A percentile compares a stretch with the other conserved stretches of the same genome.
Evolutionary conservation across 2,888 invertebrate genomes (phyloP).

Genomic region (Leistus spinibarbis): DNA sequence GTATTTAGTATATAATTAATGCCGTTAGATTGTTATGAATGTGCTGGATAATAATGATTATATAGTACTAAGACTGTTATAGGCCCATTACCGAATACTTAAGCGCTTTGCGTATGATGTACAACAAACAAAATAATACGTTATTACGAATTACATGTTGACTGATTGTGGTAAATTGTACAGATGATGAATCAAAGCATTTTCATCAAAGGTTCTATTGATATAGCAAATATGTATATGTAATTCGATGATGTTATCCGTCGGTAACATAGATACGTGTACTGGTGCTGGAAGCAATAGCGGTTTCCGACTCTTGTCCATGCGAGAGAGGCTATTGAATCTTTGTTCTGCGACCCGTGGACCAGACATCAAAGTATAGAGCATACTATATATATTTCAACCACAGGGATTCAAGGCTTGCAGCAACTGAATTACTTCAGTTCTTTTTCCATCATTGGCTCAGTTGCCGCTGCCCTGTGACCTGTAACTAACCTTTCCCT

Average conservation of each 20-base stretch:
- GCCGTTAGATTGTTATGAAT: too few species aligned
- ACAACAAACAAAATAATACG: too few species aligned
- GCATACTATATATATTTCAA: constrained; percentile 5
- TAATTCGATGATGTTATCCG: neutral
- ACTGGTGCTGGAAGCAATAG: neutral
- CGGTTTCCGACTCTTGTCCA: neutral
- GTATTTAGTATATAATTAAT: too few species aligned
- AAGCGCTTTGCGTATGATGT: too few species aligned
- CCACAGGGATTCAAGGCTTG: constrained; percentile 3
- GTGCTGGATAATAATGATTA: too few species aligned
- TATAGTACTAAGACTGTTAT: too few species aligned
- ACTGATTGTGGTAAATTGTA: too few species aligned
- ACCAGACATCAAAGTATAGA: constrained; percentile 1
- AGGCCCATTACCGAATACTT: too few species aligned
- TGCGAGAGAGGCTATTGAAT: neutral
- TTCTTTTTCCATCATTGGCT: constrained; percentile 7
- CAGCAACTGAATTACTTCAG: constrained; percentile 4
- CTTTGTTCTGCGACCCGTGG: neutral
- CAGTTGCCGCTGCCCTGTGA: neutral
- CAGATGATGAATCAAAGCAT: neutral
- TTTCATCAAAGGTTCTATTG: neutral
- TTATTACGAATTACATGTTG: too few species aligned
- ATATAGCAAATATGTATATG: neutral
- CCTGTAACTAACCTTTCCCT: neutral
- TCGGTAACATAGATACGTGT: neutral